Conservation (phyloP, 2,113 vertebrate genomes). For the Hydropotes inermis region DNA sequence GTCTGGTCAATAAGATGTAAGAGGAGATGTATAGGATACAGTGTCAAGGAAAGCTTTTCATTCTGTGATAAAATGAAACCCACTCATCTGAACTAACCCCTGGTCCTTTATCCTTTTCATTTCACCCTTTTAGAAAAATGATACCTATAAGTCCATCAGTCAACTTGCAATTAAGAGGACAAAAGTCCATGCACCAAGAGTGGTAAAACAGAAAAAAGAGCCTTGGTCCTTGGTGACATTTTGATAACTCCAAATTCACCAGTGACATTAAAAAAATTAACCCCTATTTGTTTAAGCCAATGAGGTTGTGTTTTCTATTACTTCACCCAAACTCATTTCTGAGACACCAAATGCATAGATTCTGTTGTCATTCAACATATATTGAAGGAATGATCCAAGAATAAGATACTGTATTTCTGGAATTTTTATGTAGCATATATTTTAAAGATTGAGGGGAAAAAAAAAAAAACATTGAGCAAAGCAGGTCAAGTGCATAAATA, state of each 20-base stretch:
- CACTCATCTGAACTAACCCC: neutral
- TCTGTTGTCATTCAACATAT: neutral
- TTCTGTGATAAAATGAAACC: neutral
- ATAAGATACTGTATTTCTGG: neutral
- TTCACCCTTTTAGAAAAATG: neutral
- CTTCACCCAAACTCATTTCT: neutral
- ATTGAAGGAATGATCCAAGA: neutral
- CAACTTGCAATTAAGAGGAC: neutral
- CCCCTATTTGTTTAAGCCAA: neutral
- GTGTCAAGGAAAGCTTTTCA: neutral
- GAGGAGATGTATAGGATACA: neutral
- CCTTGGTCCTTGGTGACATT: neutral
- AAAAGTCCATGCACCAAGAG: neutral
- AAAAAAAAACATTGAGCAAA: neutral
- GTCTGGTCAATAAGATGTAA: neutral
- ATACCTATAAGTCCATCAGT: neutral
- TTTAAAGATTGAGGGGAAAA: neutral
- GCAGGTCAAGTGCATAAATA: neutral
- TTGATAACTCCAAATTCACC: neutral
- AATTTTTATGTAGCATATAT: neutral
- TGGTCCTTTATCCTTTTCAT: neutral
- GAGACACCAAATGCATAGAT: neutral
- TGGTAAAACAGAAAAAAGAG: neutral
- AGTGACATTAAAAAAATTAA: neutral
- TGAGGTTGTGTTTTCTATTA: neutral